Conservation (phyloP, 2,888 invertebrate species). For the Trypoxylon attenuatum region DNA sequence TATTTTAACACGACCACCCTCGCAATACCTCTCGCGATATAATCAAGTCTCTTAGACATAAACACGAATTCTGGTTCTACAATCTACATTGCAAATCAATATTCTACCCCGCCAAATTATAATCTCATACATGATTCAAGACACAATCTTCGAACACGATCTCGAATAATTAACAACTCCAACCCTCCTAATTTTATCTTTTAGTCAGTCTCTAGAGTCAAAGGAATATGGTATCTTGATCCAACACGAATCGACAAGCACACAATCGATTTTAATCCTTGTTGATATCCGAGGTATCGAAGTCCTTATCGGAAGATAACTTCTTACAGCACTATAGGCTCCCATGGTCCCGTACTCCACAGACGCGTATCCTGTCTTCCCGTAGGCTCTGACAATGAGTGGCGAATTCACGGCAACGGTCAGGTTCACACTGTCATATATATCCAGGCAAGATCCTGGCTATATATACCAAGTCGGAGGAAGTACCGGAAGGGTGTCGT, state of each 20-base stretch:
- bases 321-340: constrained; percentile 58
- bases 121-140: background rate
- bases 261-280: no score
- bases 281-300: no score
- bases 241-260: no score
- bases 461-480: constrained; percentile 66
- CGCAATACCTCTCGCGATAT: no score
- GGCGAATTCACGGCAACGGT: constrained; percentile 31
- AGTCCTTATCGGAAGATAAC: background rate
- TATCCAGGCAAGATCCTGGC: constrained; percentile 61
- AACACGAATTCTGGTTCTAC: no score
- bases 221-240: no score
- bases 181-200: no score
- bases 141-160: background rate
- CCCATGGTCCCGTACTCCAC: constrained; percentile 49
- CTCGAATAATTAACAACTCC: background rate
- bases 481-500: constrained; percentile 58
- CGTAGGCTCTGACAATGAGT: constrained; percentile 23
- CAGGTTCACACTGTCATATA: constrained; percentile 68
- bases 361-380: constrained; percentile 6
- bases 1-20: no score
- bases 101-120: background rate
- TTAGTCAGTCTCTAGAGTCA: no score
- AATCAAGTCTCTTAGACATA: no score
- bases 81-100: background rate